phyloP scores from a whole-genome alignment of 2,888 invertebrate genomes.

The Fragum sueziense region DNA sequence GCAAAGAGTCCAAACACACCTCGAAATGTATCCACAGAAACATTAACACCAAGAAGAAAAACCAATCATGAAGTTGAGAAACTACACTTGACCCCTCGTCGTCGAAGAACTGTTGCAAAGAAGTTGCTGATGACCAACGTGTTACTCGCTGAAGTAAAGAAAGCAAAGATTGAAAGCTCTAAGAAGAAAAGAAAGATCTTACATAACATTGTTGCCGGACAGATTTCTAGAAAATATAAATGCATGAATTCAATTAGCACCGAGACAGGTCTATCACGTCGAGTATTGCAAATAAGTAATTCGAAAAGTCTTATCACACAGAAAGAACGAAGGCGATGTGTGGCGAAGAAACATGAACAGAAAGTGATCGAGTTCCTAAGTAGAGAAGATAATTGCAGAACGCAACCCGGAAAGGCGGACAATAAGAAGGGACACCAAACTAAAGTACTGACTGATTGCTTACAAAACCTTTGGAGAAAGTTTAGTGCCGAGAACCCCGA shows the following conservation, averaged over 20 bases:
- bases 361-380: constrained; percentile 25
- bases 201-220: constrained; percentile 13
- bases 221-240: constrained; percentile 20
- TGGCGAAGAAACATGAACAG: background rate
- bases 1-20: background rate
- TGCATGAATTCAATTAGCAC: constrained; percentile 2
- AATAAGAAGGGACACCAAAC: constrained; percentile 36
- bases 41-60: constrained; percentile 9
- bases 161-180: background rate
- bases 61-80: background rate
- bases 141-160: constrained; percentile 3
- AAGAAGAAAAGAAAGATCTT: constrained; percentile 2
- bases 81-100: constrained; percentile 6
- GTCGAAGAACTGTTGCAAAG: background rate
- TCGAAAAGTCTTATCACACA: background rate
- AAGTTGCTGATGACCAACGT: constrained; percentile 15
- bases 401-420: constrained; percentile 54
- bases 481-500: constrained; percentile 48
- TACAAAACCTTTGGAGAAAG: constrained; percentile 42
- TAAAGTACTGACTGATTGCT: constrained; percentile 44
- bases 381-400: constrained; percentile 44
- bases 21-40: background rate
- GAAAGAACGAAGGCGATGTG: constrained; percentile 13
- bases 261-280: background rate
- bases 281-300: background rate